phyloP scores from a whole-genome alignment of 1,140 invertebrate genomes.

The Akabosia matsudoensis region DNA sequence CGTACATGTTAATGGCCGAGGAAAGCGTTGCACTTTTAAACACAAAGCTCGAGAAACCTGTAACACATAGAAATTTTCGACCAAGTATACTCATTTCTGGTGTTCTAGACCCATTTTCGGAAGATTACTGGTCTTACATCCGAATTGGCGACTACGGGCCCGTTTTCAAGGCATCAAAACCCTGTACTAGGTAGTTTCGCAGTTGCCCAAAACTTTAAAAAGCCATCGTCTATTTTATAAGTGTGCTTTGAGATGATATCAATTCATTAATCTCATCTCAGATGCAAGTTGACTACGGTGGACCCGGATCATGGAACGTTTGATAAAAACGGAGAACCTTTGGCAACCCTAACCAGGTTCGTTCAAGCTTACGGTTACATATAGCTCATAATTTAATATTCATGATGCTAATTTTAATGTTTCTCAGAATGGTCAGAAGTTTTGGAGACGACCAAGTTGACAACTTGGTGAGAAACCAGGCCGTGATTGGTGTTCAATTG shows the following conservation, averaged over 20 bases:
- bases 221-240: neutral
- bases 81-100: slow-evolving; percentile 47
- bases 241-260: neutral
- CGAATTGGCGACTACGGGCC: slow-evolving; percentile 46
- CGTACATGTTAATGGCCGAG: slow-evolving; percentile 50
- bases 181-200: slow-evolving; percentile 45
- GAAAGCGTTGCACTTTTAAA: slow-evolving; percentile 50
- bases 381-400: no score
- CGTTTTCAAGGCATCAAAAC: slow-evolving; percentile 45
- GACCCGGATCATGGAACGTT: slow-evolving; percentile 50
- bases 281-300: slow-evolving; percentile 51
- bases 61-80: slow-evolving; percentile 48
- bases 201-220: slow-evolving; percentile 10
- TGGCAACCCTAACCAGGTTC: slow-evolving; percentile 50
- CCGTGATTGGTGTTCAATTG: slow-evolving; percentile 37
- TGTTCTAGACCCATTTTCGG: slow-evolving; percentile 41
- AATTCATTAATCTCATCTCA: slow-evolving; percentile 29
- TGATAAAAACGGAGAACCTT: slow-evolving; percentile 49
- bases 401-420: neutral
- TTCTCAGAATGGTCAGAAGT: slow-evolving; percentile 28
- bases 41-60: slow-evolving; percentile 45
- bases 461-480: slow-evolving; percentile 35
- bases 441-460: slow-evolving; percentile 34
- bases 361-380: slow-evolving; percentile 38
- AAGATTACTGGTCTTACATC: slow-evolving; percentile 49